These are phyloP conservation scores for Carollia perspicillata DNA, from an alignment of 2,113 vertebrate genomes.

Conservation along the genomic window DNA sequence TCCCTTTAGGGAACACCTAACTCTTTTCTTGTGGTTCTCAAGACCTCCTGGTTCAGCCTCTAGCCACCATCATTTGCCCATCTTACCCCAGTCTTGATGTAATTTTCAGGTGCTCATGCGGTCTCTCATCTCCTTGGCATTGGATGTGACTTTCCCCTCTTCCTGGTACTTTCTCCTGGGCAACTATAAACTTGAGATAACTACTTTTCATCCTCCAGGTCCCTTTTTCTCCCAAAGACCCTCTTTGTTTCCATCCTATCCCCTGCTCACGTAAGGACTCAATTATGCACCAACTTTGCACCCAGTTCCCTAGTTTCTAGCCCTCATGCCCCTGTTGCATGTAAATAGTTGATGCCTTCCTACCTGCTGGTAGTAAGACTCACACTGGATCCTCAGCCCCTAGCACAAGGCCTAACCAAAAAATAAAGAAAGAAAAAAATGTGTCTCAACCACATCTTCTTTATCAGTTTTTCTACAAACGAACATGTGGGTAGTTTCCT, in stretches of 20 bases:
- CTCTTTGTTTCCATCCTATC: neutral
- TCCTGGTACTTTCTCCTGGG: neutral
- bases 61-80: neutral
- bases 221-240: neutral
- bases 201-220: neutral
- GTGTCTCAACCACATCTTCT: neutral
- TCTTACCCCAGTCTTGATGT: neutral
- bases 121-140: neutral
- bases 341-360: neutral
- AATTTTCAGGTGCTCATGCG: neutral
- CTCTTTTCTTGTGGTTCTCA: neutral
- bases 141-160: neutral
- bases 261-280: neutral
- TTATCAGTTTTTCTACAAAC: neutral
- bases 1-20: neutral
- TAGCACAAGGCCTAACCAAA: neutral
- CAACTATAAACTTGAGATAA: neutral
- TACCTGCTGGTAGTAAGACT: neutral
- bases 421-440: neutral
- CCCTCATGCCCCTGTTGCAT: neutral
- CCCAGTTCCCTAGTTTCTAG: neutral
- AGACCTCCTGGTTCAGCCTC: neutral
- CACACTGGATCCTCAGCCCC: neutral
- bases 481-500: neutral
- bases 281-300: neutral